phyloP scores from a whole-genome alignment of 2,888 invertebrate genomes.

The Brassicogethes aeneus region DNA sequence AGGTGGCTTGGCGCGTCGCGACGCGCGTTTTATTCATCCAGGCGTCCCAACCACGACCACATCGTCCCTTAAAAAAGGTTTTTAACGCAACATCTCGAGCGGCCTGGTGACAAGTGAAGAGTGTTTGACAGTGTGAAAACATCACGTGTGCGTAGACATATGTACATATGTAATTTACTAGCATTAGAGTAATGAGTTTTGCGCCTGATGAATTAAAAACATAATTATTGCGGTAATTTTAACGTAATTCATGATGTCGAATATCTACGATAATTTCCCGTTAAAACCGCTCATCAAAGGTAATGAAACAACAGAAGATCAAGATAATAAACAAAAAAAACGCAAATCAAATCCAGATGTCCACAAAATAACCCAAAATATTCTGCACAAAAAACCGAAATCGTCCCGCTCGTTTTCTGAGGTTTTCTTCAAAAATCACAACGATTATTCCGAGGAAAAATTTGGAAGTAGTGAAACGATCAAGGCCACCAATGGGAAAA shows the following conservation, averaged over 20 bases:
- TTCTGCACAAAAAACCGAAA: constrained; percentile 25
- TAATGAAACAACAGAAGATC: constrained; percentile 17
- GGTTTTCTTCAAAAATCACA: constrained; percentile 21
- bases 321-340: constrained; percentile 24
- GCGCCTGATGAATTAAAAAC: too few relatives aligned
- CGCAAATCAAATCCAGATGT: constrained; percentile 33
- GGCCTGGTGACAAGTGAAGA: too few relatives aligned
- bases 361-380: constrained; percentile 21
- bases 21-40: too few relatives aligned
- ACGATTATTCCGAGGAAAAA: constrained; percentile 13
- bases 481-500: constrained; percentile 14
- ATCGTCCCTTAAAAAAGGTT: too few relatives aligned
- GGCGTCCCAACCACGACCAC: too few relatives aligned
- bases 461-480: constrained; percentile 27
- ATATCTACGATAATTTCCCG: constrained; percentile 35
- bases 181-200: too few relatives aligned
- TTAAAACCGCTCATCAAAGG: constrained; percentile 27
- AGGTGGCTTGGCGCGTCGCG: too few relatives aligned
- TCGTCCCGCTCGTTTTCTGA: constrained; percentile 29
- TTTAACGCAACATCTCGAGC: too few relatives aligned
- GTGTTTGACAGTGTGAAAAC: too few relatives aligned
- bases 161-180: too few relatives aligned
- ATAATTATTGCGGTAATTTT: not conserved
- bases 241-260: constrained; percentile 24
- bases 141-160: too few relatives aligned